Base-by-base conservation (phyloP, 2,888 invertebrate species). In the Altica lythri region DNA sequence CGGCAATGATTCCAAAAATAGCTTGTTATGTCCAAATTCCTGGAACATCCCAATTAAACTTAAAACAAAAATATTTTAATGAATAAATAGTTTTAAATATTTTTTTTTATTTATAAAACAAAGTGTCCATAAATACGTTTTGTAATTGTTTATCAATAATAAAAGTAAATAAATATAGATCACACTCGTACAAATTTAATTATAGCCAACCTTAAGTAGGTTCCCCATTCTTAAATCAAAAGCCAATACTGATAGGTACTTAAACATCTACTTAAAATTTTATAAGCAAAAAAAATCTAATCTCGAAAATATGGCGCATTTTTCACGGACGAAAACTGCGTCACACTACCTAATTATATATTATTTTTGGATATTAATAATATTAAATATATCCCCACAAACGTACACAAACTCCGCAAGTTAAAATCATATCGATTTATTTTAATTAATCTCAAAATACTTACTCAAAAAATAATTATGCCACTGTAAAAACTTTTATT, bases 401-500 rank as follows among this genome's bases (percentile, higher is more conserved):
- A 34, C 19, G 29, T 29, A 16, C 27, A 47, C 14, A n/a, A 17
- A 34, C 13, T 19, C 16, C 32, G 13, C 27, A 46, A 37, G 34
- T 10, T n/a, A 32, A 32, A 22, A 40, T 42, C n/a, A n/a, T n/a
- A n/a, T n/a, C n/a, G n/a, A 16, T 12, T 48, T 32, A 54, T 35
- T 35, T 47, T 37, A 12, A 32, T 42, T 37, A 55, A 47, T 1
- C 34, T 48, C 22, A 10, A 42, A n/a, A 55, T 66, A 71, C 71
- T 71, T 65, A 71, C 71, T 62, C 61, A 63, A 61, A 57, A 63
- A 59, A 61, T 61, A 66, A 64, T 70, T 66, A 67, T 69, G 70
- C 70, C 70, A 70, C 69, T 70, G 71, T 68, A 70, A 68, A 67
- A 66, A 61, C 55, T 53, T 50, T 57, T 54, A 55, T 57, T 59